phyloP scores from a whole-genome alignment of 2,888 invertebrate genomes.

The Scaeva pyrastri region DNA sequence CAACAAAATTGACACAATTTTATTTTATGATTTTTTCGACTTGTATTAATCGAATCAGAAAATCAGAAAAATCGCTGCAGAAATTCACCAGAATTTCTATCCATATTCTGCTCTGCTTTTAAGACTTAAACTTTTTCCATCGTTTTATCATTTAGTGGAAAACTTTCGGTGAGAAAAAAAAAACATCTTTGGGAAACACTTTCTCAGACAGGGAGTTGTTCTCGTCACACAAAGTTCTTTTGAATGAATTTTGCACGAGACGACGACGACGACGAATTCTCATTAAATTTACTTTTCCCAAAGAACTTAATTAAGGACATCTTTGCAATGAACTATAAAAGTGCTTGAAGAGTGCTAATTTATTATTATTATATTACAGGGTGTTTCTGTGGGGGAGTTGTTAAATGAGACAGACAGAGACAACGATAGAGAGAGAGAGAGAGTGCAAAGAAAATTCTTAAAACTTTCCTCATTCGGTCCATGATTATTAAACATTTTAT shows the following conservation, averaged over 20 bases:
- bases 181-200: conserved; percentile 38
- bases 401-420: no score
- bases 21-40: no score
- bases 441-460: background rate
- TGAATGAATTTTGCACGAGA: background rate
- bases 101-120: background rate
- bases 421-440: no score
- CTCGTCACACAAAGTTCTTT: conserved; percentile 15
- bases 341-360: conserved; percentile 39
- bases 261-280: background rate
- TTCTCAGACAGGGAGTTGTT: conserved; percentile 5
- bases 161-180: conserved; percentile 33
- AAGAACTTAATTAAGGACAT: conserved; percentile 46
- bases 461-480: conserved; percentile 77
- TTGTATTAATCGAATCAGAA: no score
- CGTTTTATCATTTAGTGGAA: conserved; percentile 24
- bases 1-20: no score
- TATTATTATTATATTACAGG: conserved; percentile 1
- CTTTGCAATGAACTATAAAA: conserved; percentile 2
- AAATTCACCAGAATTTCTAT: conserved; percentile 16
- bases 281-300: conserved; percentile 36
- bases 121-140: conserved; percentile 50
- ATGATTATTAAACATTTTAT: conserved; percentile 49
- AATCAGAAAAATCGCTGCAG: background rate
- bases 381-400: background rate